phyloP scores from a whole-genome alignment of 2,888 invertebrate genomes.

The Anorthoa munda region DNA sequence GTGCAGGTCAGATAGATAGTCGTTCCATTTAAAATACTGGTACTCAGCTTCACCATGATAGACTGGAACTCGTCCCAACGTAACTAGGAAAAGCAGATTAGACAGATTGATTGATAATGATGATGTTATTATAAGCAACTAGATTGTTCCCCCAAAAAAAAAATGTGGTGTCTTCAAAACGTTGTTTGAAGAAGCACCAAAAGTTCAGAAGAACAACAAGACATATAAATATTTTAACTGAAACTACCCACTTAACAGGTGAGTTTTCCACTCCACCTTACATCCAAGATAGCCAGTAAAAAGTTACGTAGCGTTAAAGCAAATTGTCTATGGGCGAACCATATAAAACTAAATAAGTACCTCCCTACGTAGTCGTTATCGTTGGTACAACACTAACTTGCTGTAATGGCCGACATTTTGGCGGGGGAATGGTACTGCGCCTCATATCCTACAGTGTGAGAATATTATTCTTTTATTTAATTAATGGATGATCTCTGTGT shows the following conservation, averaged over 20 bases:
- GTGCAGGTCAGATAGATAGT: too few relatives aligned
- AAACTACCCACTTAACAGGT: constrained; percentile 39
- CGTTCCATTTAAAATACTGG: too few relatives aligned
- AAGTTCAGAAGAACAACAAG: not conserved
- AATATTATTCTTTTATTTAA: constrained; percentile 63
- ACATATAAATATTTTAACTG: constrained; percentile 1
- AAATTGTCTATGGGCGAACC: constrained; percentile 55
- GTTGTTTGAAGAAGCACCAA: not conserved
- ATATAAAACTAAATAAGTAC: constrained; percentile 54
- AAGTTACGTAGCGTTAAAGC: constrained; percentile 52
- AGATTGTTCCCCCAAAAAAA: too few relatives aligned
- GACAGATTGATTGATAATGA: too few relatives aligned
- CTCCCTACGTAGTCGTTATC: constrained; percentile 60
- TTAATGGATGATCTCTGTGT: constrained; percentile 25
- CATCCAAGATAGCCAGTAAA: constrained; percentile 46
- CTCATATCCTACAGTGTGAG: constrained; percentile 57
- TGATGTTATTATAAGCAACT: too few relatives aligned
- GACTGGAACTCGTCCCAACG: too few relatives aligned
- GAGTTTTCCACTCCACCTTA: constrained; percentile 9
- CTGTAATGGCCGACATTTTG: constrained; percentile 69
- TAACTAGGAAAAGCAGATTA: too few relatives aligned
- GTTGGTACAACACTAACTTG: constrained; percentile 60
- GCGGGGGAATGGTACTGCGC: constrained; percentile 69
- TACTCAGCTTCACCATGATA: too few relatives aligned
- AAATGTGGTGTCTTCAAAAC: not conserved